phyloP scores from a whole-genome alignment of 1,140 invertebrate species.

The Trachymyrmex cornetzi region DNA sequence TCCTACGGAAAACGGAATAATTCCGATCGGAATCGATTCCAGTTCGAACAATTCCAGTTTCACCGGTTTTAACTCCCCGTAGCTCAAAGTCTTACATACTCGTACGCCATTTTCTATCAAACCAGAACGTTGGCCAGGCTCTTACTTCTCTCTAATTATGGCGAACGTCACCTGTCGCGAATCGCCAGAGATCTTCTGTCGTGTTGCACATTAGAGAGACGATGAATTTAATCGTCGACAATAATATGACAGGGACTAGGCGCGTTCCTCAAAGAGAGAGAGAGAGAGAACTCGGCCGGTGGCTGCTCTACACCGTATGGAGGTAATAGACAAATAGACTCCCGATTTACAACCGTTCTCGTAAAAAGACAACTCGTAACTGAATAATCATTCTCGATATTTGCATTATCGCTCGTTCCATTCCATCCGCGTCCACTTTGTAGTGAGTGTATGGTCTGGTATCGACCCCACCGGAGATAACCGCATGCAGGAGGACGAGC shows the following conservation, averaged over 20 bases:
- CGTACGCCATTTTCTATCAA: no score
- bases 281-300: slow-evolving; percentile 13
- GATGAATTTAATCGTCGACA: slow-evolving; percentile 47
- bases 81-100: no score
- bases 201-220: not conserved
- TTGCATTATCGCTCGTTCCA: slow-evolving; percentile 2
- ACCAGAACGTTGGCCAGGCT: no score
- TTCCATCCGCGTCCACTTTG: not conserved
- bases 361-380: not conserved
- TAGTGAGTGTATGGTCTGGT: not conserved
- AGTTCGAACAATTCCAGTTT: no score
- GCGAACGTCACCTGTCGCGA: not conserved
- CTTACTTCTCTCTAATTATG: no score
- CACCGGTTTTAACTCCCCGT: no score
- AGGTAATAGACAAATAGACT: not conserved
- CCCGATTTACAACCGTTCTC: not conserved
- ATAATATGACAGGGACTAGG: not conserved
- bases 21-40: no score
- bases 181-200: not conserved
- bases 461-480: not conserved
- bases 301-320: not conserved
- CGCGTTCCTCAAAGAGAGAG: slow-evolving; percentile 27
- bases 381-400: not conserved
- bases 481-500: not conserved
- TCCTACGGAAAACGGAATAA: no score